These are phyloP conservation scores for Nasua narica DNA, from an alignment of 2,797 vertebrate genomes.

Conservation along the genomic window DNA sequence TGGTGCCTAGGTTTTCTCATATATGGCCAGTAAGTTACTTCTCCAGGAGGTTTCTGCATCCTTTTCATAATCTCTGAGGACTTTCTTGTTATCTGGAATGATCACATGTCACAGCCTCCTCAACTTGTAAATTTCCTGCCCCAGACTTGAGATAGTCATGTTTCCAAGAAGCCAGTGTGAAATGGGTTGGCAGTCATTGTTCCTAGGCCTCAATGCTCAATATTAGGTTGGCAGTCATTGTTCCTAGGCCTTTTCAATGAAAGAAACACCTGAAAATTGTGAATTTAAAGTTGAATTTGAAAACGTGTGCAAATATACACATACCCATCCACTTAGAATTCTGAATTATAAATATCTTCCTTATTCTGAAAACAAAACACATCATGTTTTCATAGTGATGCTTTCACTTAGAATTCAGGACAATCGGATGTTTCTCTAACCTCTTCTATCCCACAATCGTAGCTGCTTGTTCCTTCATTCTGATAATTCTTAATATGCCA, in stretches of 20 bases:
- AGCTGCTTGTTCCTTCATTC: not conserved
- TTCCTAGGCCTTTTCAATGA: not conserved
- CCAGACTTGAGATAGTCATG: not conserved
- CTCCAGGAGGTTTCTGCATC: not conserved
- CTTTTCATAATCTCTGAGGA: not conserved
- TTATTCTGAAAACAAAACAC: not conserved
- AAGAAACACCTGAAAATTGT: not conserved
- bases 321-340: not conserved
- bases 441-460: not conserved
- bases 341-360: not conserved
- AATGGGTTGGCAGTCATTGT: not conserved
- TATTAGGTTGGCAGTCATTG: not conserved
- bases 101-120: not conserved
- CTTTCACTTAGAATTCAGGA: not conserved
- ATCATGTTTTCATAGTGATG: not conserved
- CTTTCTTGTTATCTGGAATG: not conserved
- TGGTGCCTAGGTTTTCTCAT: not conserved
- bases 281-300: constrained; percentile 27
- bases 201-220: not conserved
- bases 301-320: not conserved
- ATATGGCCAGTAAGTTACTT: not conserved
- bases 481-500: not conserved
- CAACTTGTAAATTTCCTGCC: not conserved
- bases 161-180: not conserved
- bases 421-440: not conserved